phyloP scores from a whole-genome alignment of 2,113 vertebrate genomes.

The Entosphenus tridentatus region DNA sequence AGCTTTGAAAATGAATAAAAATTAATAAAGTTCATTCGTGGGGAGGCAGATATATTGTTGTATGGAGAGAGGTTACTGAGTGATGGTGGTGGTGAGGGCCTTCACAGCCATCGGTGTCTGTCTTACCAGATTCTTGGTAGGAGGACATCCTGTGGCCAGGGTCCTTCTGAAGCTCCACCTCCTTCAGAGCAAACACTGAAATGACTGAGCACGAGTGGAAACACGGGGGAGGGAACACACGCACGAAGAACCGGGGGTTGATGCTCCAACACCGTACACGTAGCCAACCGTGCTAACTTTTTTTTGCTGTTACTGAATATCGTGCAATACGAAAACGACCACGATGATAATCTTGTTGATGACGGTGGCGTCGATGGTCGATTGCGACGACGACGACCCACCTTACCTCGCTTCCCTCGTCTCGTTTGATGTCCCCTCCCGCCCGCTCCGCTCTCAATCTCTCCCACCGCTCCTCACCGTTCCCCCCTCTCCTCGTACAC shows the following conservation, averaged over 20 bases:
- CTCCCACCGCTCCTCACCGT: too few relatives aligned
- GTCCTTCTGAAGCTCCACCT: constrained; percentile 87
- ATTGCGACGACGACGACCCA: too few relatives aligned
- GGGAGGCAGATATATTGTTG: constrained; percentile 7
- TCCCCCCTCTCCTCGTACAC: too few relatives aligned
- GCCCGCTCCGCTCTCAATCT: too few relatives aligned
- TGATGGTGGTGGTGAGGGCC: too few relatives aligned
- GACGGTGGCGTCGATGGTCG: too few relatives aligned
- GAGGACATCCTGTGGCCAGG: constrained; percentile 85
- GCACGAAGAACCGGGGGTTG: not conserved
- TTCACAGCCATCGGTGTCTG: not conserved
- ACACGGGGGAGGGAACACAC: not conserved
- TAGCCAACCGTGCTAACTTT: constrained; percentile 5
- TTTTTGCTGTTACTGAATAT: constrained; percentile 13
- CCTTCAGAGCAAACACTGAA: constrained; percentile 94
- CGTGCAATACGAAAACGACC: not conserved
- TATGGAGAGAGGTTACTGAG: too few relatives aligned
- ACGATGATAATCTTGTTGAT: constrained; percentile 7
- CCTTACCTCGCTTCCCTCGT: too few relatives aligned
- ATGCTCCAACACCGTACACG: not conserved
- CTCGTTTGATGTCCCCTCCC: too few relatives aligned
- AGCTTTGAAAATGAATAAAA: not conserved
- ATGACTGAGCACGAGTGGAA: constrained; percentile 24
- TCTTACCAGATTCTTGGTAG: constrained; percentile 70
- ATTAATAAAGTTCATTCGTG: not conserved